Evolutionary conservation across 2,797 vertebrate genomes (phyloP).

Genomic region (Apogon hyalosoma): DNA sequence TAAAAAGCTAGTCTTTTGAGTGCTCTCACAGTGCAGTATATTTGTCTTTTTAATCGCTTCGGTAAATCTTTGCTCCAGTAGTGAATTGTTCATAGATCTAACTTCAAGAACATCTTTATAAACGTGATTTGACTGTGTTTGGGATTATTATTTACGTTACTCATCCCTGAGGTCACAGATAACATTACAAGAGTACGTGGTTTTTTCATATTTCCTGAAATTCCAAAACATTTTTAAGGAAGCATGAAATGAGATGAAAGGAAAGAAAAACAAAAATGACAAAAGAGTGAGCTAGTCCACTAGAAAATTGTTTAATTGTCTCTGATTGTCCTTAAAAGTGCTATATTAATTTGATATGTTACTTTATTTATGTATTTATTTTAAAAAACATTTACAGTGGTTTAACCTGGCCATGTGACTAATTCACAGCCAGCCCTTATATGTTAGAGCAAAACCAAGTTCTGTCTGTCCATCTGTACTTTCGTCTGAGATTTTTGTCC

Average conservation of each 20-base stretch:
- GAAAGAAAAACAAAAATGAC: too few species aligned
- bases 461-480: too few species aligned
- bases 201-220: slow-evolving; percentile 8
- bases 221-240: background rate
- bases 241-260: background rate
- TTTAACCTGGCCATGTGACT: too few species aligned
- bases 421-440: too few species aligned
- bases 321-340: too few species aligned
- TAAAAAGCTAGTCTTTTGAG: slow-evolving; percentile 25
- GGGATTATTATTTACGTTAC: slow-evolving; percentile 14
- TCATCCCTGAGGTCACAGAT: slow-evolving; percentile 25
- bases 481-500: too few species aligned
- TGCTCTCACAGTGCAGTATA: slow-evolving; percentile 20
- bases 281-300: too few species aligned
- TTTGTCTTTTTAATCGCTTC: slow-evolving; percentile 46
- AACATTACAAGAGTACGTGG: background rate
- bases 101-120: background rate
- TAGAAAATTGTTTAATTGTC: too few species aligned
- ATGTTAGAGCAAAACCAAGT: too few species aligned
- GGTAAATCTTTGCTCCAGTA: slow-evolving; percentile 30
- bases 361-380: too few species aligned
- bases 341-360: too few species aligned
- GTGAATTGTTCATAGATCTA: slow-evolving; percentile 29
- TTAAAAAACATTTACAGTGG: too few species aligned
- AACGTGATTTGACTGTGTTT: slow-evolving; percentile 25